Evolutionary conservation across 2,888 invertebrate species (phyloP).

Genomic region (Pollenia angustigena): DNA sequence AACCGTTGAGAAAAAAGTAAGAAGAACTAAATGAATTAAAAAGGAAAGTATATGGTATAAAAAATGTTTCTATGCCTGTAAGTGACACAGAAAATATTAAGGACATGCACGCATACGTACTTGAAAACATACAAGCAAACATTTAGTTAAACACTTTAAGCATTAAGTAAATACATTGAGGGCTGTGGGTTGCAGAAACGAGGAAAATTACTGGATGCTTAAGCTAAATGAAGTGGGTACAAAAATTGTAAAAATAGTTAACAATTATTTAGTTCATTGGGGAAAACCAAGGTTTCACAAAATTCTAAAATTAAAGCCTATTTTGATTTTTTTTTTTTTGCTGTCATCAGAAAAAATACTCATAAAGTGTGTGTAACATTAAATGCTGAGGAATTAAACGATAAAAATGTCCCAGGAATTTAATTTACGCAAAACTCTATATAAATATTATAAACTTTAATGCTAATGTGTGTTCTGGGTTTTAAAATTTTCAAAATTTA

Average conservation of each 20-base stretch:
- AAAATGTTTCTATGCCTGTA: conserved; percentile 45
- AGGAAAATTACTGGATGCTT: background rate
- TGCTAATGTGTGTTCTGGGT: too few species aligned
- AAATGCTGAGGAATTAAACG: background rate
- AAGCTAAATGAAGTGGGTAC: conserved; percentile 25
- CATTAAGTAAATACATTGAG: conserved; percentile 22
- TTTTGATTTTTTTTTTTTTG: background rate
- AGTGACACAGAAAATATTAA: conserved; percentile 59
- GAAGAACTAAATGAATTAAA: background rate
- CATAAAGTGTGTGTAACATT: background rate
- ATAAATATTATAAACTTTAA: too few species aligned
- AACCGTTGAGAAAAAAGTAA: background rate
- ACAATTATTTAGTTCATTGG: conserved; percentile 27
- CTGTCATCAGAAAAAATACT: background rate
- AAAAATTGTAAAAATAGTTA: conserved; percentile 16
- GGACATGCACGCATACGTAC: conserved; percentile 12
- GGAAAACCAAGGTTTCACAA: conserved; percentile 18
- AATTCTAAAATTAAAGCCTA: background rate
- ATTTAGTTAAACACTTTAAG: background rate
- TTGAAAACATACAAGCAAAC: background rate
- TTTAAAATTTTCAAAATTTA: too few species aligned
- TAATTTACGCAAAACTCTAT: background rate
- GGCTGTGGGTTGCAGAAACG: background rate
- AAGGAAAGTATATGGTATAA: background rate
- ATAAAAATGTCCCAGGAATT: background rate